These are phyloP conservation scores for Cyprinella venusta DNA, from an alignment of 2,797 vertebrate species.

Conservation along the genomic window DNA sequence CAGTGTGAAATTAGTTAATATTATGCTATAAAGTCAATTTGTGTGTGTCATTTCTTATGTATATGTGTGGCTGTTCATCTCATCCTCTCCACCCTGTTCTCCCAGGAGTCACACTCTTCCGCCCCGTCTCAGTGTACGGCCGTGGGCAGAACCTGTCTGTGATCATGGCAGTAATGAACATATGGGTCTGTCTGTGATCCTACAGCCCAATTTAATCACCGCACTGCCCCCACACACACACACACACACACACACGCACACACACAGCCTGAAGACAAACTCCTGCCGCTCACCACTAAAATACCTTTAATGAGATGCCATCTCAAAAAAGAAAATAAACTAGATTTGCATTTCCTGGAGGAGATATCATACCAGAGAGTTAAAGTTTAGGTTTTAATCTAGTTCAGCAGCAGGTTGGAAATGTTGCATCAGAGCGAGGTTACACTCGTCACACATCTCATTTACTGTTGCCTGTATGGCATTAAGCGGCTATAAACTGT, in stretches of 20 bases:
- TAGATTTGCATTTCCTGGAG: slow-evolving; percentile 17
- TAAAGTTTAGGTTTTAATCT: slow-evolving; percentile 9
- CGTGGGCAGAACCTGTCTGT: slow-evolving; percentile 85
- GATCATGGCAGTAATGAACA: slow-evolving; percentile 98
- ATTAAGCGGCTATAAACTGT: background rate
- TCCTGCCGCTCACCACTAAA: slow-evolving; percentile 23
- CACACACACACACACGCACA: slow-evolving; percentile 33
- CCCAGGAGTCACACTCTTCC: slow-evolving; percentile 48
- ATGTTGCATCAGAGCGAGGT: background rate
- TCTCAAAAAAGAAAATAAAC: slow-evolving; percentile 24
- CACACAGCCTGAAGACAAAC: slow-evolving; percentile 36
- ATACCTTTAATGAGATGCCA: slow-evolving; percentile 23
- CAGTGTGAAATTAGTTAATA: background rate
- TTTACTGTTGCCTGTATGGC: background rate
- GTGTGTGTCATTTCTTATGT: background rate
- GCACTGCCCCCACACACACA: slow-evolving; percentile 36
- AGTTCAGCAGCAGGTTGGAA: background rate
- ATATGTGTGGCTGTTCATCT: background rate
- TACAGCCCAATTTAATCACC: slow-evolving; percentile 32
- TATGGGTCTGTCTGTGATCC: slow-evolving; percentile 75
- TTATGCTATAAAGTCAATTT: background rate
- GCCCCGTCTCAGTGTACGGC: slow-evolving; percentile 30
- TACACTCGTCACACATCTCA: background rate
- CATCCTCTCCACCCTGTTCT: slow-evolving; percentile 3
- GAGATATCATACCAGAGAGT: slow-evolving; percentile 1